Conservation (phyloP, 2,113 vertebrate genomes). For the zebrafish (Danio rerio) region GRCz12tu NC_133194.1:33372501-33373000, state of each 20-base stretch:
- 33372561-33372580: conserved; percentile 63
- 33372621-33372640: neutral
- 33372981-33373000: too few species aligned
- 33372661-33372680: conserved; percentile 1
- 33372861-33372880: neutral
- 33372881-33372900: too few species aligned
- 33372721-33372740: neutral
- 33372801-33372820: neutral
- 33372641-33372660: conserved; percentile 8
- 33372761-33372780: neutral
- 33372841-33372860: neutral
- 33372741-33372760: neutral
- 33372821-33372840: neutral
- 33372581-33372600: conserved; percentile 41
- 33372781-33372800: neutral
- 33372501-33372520: conserved; percentile 43
- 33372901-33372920: too few species aligned
- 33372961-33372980: too few species aligned
- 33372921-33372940: too few species aligned
- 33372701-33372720: neutral
- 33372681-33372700: conserved; percentile 1
- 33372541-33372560: conserved; percentile 50
- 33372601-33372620: conserved; percentile 29
- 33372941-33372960: too few species aligned
- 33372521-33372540: conserved; percentile 55